Conservation (phyloP, 1,140 invertebrate genomes). For the Phortica variegata region DNA sequence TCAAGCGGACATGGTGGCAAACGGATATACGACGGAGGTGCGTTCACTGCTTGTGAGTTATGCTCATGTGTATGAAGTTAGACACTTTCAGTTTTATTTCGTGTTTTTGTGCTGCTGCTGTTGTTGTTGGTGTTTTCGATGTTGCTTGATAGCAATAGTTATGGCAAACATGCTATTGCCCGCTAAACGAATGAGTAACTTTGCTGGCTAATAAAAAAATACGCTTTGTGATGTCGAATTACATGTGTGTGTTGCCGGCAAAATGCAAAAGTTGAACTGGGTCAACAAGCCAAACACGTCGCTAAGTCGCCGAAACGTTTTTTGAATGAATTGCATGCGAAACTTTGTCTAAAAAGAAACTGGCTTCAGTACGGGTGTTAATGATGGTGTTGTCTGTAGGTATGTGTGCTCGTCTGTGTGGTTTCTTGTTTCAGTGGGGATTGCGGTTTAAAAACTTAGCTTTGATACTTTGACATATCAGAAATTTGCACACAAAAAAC, state of each 20-base stretch:
- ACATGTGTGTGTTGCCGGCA: constrained; percentile 38
- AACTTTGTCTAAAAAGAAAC: too few relatives aligned
- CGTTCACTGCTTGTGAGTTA: background rate
- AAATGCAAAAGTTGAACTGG: constrained; percentile 56
- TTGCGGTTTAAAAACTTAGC: too few relatives aligned
- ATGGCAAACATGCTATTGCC: too few relatives aligned
- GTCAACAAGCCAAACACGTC: constrained; percentile 54
- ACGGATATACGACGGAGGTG: background rate
- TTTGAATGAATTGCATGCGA: too few relatives aligned
- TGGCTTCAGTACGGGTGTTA: too few relatives aligned
- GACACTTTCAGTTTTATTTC: constrained; percentile 49
- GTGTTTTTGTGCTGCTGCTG: constrained; percentile 6
- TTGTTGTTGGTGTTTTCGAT: constrained; percentile 5
- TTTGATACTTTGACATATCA: too few relatives aligned
- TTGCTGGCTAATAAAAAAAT: constrained; percentile 49
- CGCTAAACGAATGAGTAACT: constrained; percentile 20
- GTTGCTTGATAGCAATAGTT: constrained; percentile 3
- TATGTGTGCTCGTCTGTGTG: too few relatives aligned
- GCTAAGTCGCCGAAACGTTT: too few relatives aligned
- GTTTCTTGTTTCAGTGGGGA: too few relatives aligned
- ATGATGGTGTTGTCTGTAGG: too few relatives aligned
- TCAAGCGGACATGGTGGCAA: too few relatives aligned
- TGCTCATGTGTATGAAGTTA: constrained; percentile 12
- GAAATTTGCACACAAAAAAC: too few relatives aligned
- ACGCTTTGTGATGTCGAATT: constrained; percentile 25